These are phyloP conservation scores for Galerucella nymphaeae DNA, from an alignment of 2,888 invertebrate species.

Conservation along the genomic window DNA sequence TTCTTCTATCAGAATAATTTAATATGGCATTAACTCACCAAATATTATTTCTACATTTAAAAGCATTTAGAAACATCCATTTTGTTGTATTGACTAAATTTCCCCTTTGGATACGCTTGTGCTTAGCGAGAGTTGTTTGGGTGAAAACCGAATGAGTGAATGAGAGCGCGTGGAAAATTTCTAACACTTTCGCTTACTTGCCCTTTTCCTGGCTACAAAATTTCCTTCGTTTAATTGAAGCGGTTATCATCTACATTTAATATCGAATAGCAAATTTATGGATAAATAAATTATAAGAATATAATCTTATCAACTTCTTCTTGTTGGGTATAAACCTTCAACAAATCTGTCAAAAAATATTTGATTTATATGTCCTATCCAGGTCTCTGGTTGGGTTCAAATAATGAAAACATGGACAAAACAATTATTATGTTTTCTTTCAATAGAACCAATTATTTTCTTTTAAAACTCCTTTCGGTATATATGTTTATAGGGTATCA, in stretches of 20 bases:
- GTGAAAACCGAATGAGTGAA: conserved; percentile 6
- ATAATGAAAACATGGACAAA: too few species aligned
- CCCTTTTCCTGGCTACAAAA: conserved; percentile 2
- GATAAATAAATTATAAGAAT: too few species aligned
- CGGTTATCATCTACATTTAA: not conserved
- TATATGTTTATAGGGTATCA: not conserved
- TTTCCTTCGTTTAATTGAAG: not conserved
- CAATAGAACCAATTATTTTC: too few species aligned
- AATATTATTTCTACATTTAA: not conserved
- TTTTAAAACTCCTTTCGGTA: not conserved
- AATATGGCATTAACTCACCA: too few species aligned
- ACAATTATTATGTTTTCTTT: too few species aligned
- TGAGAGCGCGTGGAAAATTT: conserved; percentile 7
- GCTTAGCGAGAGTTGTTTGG: not conserved
- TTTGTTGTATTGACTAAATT: not conserved
- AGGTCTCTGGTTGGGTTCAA: too few species aligned
- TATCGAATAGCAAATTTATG: not conserved
- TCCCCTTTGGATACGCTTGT: not conserved
- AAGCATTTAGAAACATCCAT: not conserved
- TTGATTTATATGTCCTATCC: too few species aligned
- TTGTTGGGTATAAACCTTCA: too few species aligned
- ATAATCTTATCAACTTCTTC: too few species aligned
- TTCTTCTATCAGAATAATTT: too few species aligned
- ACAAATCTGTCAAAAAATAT: too few species aligned
- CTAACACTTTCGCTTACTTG: conserved; percentile 9